Conservation (phyloP, 2,888 invertebrate species). For the Drosophila nigricruria region DNA sequence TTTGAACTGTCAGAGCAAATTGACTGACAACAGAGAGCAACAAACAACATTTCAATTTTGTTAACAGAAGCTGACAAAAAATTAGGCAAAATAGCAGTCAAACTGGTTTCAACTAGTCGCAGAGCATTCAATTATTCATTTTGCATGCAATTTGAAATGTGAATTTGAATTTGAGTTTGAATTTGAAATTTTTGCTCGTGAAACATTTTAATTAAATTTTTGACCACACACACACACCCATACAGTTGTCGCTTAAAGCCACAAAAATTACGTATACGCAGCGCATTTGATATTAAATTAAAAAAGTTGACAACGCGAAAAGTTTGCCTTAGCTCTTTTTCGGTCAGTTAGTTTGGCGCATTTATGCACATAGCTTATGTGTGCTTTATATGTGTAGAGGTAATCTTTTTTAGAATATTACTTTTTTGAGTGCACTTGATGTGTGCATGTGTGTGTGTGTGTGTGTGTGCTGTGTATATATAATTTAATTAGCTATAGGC, state of each 20-base stretch:
- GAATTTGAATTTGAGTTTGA: conserved; percentile 60
- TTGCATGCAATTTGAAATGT: conserved; percentile 64
- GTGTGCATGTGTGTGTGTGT: conserved; percentile 2
- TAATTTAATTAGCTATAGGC: conserved; percentile 42
- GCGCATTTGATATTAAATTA: conserved; percentile 68
- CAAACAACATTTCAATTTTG: conserved; percentile 34
- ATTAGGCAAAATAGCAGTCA: conserved; percentile 52
- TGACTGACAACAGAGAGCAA: conserved; percentile 15
- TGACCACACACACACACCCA: conserved; percentile 37
- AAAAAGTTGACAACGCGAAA: conserved; percentile 63
- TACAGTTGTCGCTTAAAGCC: conserved; percentile 57
- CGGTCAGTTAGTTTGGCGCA: conserved; percentile 54
- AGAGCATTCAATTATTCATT: conserved; percentile 73
- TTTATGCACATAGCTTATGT: conserved; percentile 30
- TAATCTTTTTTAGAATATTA: conserved; percentile 34
- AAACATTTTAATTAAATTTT: conserved; percentile 77
- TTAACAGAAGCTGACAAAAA: conserved; percentile 42
- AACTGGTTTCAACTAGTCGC: conserved; percentile 49
- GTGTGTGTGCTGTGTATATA: background rate
- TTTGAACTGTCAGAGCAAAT: conserved; percentile 20
- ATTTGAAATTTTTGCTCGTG: conserved; percentile 61
- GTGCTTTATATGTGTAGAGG: background rate
- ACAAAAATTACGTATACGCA: conserved; percentile 77
- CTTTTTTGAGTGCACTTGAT: conserved; percentile 34
- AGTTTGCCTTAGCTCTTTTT: conserved; percentile 43